These are phyloP conservation scores for Nephila pilipes DNA, from an alignment of 1,140 invertebrate genomes.

Conservation along the genomic window DNA sequence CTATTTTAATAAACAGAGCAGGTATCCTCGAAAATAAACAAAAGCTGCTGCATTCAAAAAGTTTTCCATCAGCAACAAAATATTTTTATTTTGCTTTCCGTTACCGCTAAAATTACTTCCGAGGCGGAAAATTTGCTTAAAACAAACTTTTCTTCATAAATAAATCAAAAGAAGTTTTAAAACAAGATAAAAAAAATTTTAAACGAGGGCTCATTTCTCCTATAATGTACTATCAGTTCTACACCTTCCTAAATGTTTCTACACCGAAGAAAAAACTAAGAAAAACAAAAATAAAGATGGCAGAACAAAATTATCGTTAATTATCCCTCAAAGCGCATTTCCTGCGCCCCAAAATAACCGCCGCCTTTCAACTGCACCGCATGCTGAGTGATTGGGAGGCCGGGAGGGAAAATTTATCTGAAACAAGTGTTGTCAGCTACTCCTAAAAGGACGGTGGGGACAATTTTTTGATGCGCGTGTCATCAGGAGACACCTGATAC, in stretches of 20 bases:
- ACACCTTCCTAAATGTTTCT: slow-evolving; percentile 1
- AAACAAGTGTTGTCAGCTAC: slow-evolving; percentile 76
- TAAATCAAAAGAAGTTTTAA: neutral
- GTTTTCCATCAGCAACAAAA: too few species aligned
- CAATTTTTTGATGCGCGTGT: slow-evolving; percentile 75
- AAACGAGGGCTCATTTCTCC: slow-evolving; percentile 7
- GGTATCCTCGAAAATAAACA: too few species aligned
- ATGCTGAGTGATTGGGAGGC: slow-evolving; percentile 64
- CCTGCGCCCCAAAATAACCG: slow-evolving; percentile 59
- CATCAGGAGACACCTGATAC: slow-evolving; percentile 69
- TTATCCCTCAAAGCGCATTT: slow-evolving; percentile 54
- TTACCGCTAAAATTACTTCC: neutral
- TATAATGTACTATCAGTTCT: neutral
- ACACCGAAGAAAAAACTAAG: neutral
- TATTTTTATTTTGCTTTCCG: neutral
- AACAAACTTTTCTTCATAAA: neutral
- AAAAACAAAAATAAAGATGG: neutral
- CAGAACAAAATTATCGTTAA: slow-evolving; percentile 59
- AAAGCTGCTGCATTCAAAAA: too few species aligned
- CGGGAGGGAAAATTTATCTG: slow-evolving; percentile 68
- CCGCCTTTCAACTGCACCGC: slow-evolving; percentile 65
- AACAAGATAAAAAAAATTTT: neutral
- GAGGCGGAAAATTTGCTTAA: neutral
- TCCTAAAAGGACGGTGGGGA: slow-evolving; percentile 72
- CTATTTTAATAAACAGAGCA: too few species aligned